phyloP scores from a whole-genome alignment of 2,113 vertebrate genomes.

The Brienomyrus longianalis region DNA sequence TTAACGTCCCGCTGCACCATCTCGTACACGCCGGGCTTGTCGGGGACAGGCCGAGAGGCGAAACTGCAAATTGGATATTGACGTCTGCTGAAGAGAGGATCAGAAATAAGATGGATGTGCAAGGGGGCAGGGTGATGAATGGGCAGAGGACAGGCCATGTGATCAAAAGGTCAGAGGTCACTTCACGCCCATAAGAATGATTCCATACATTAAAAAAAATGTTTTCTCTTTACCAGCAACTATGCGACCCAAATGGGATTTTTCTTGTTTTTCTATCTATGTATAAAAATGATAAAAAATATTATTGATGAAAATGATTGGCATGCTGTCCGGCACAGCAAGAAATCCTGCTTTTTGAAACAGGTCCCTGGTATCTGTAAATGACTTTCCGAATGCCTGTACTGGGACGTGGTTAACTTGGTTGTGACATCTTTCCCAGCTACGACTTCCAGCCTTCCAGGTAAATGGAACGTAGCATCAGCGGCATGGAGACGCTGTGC shows the following conservation, averaged over 20 bases:
- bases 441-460: neutral
- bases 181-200: neutral
- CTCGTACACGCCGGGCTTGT: neutral
- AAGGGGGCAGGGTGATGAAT: neutral
- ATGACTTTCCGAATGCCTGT: neutral
- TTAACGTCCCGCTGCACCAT: neutral
- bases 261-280: neutral
- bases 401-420: neutral
- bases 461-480: neutral
- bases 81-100: neutral
- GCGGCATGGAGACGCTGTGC: neutral
- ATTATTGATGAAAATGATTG: neutral
- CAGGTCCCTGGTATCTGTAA: neutral
- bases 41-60: neutral
- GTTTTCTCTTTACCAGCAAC: neutral
- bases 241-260: neutral
- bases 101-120: neutral
- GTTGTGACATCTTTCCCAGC: neutral
- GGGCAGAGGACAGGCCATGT: neutral
- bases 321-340: neutral
- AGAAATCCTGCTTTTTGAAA: neutral
- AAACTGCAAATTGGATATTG: slow-evolving; percentile 9
- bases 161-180: slow-evolving; percentile 1
- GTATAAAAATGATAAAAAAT: neutral
- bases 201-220: neutral